phyloP scores from a whole-genome alignment of 2,888 invertebrate species.

The Diarsia dahlii region DNA sequence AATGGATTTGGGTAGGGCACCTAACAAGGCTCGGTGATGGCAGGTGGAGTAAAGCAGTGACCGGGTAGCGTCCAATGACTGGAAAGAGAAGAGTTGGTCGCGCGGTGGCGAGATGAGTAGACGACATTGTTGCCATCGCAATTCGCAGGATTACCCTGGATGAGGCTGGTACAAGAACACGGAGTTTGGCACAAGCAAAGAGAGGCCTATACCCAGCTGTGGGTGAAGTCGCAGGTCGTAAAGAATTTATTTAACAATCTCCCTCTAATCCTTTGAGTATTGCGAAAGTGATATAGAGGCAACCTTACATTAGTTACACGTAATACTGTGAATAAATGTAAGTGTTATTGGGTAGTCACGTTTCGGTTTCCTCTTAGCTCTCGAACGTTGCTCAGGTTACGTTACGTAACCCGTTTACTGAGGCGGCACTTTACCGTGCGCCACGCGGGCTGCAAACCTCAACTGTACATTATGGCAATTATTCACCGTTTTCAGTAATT shows the following conservation, averaged over 20 bases:
- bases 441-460: not conserved
- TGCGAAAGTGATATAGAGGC: not conserved
- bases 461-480: not conserved
- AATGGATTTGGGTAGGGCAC: too few relatives aligned
- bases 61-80: too few relatives aligned
- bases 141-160: too few relatives aligned
- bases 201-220: too few relatives aligned
- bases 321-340: conserved; percentile 10
- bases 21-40: too few relatives aligned
- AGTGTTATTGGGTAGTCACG: conserved; percentile 44
- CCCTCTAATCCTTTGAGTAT: not conserved
- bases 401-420: conserved; percentile 40
- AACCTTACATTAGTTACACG: not conserved
- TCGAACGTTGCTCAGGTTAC: conserved; percentile 13
- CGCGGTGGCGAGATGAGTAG: too few relatives aligned
- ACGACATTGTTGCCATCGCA: too few relatives aligned
- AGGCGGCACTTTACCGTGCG: not conserved
- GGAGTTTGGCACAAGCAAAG: too few relatives aligned
- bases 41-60: too few relatives aligned
- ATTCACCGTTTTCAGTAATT: not conserved
- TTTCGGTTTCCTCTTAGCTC: conserved; percentile 41
- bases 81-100: too few relatives aligned
- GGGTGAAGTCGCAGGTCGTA: too few relatives aligned
- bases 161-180: too few relatives aligned
- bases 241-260: not conserved